These are phyloP conservation scores for Halictus quadricinctus DNA, from an alignment of 2,888 invertebrate genomes.

Conservation along the genomic window DNA sequence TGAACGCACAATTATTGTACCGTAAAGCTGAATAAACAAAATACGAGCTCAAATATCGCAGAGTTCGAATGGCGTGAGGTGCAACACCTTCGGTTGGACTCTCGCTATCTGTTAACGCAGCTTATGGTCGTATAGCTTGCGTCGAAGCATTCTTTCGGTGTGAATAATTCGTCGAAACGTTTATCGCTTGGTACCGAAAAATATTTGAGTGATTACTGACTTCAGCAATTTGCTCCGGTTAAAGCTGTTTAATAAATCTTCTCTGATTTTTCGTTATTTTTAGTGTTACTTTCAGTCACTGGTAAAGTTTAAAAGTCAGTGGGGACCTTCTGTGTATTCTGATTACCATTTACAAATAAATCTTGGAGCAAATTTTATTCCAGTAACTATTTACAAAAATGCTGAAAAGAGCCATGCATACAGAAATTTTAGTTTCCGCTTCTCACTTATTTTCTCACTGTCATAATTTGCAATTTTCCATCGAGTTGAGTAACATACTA, in stretches of 20 bases:
- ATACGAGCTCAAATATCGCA: constrained; percentile 4
- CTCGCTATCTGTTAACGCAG: constrained; percentile 7
- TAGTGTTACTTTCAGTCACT: neutral
- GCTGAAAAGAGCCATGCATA: neutral
- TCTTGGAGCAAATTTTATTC: neutral
- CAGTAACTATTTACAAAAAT: neutral
- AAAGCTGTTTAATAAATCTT: neutral
- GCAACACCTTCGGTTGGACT: neutral
- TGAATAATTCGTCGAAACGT: constrained; percentile 7
- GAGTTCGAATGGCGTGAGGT: neutral
- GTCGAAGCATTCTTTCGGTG: constrained; percentile 5
- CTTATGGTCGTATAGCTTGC: neutral
- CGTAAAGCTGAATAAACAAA: neutral
- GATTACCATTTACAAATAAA: neutral
- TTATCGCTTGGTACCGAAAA: neutral
- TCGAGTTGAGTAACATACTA: neutral
- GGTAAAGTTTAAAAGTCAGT: neutral
- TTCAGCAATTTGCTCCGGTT: too few relatives aligned
- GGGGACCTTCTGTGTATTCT: neutral
- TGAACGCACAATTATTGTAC: neutral
- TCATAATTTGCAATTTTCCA: neutral
- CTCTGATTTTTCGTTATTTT: neutral
- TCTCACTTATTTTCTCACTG: neutral
- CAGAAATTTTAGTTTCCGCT: neutral
- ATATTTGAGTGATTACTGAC: too few relatives aligned